Conservation (phyloP, 2,113 vertebrate species). For the Spea multiplicata region DNA sequence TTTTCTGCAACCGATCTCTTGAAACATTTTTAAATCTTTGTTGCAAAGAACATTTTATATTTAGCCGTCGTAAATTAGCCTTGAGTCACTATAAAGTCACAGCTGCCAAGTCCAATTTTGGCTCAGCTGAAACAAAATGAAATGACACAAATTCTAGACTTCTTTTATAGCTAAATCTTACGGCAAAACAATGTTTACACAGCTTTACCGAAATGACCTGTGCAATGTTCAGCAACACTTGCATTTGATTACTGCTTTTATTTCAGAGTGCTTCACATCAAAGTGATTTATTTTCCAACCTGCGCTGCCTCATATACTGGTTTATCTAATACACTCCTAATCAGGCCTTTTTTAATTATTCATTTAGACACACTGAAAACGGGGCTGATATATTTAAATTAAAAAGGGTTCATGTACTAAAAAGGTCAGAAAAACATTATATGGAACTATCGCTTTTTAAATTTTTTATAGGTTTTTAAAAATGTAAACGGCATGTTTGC, state of each 20-base stretch:
- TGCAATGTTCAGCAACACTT: slow-evolving; percentile 3
- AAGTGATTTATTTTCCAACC: background rate
- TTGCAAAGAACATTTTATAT: slow-evolving; percentile 23
- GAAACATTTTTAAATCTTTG: background rate
- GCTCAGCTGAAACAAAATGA: slow-evolving; percentile 27
- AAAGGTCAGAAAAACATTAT: too few relatives aligned
- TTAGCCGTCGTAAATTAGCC: slow-evolving; percentile 33
- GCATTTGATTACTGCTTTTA: slow-evolving; percentile 8
- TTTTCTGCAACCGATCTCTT: background rate
- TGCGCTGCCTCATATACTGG: too few relatives aligned
- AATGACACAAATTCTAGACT: slow-evolving; percentile 12
- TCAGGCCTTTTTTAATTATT: too few relatives aligned
- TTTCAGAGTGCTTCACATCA: background rate
- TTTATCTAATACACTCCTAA: too few relatives aligned
- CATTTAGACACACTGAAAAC: too few relatives aligned
- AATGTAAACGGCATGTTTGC: too few relatives aligned
- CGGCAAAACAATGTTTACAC: slow-evolving; percentile 16
- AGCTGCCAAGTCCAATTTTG: slow-evolving; percentile 37
- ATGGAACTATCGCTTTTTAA: too few relatives aligned
- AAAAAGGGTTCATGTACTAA: too few relatives aligned
- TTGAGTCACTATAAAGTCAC: slow-evolving; percentile 31
- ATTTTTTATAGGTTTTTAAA: too few relatives aligned
- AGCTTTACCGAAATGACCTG: slow-evolving; percentile 33
- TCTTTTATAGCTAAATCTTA: slow-evolving; percentile 21
- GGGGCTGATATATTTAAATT: too few relatives aligned